Base-by-base conservation (phyloP, 2,113 vertebrate genomes). In the Sprattus sprattus region DNA sequence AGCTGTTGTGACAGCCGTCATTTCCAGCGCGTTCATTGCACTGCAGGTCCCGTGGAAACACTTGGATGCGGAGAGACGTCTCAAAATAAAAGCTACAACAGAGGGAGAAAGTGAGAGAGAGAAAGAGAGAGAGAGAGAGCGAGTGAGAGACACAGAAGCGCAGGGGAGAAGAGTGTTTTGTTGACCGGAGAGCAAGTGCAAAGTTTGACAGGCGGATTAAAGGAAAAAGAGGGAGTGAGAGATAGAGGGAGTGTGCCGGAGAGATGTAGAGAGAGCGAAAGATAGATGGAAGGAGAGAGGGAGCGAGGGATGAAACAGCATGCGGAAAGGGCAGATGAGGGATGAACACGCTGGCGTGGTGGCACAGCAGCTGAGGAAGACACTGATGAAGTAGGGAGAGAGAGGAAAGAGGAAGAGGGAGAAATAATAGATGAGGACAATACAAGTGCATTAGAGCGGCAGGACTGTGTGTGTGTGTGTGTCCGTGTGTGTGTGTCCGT, bases 371-470 rank as follows among this genome's bases (percentile, higher is more conserved):
- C 80, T 18, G 89, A 89, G 85, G 83, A 85, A 90, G 93, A 92
- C 93, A 91, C 92, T 93, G 93, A 94, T 94, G 91, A 91, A 95
- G 94, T 85, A 81, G 89, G 60, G 88, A 54, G 89, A 78, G 71
- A 5, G 11, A 32, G 71, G 71, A 39, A 39, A 86, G 86, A 83
- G 86, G 52, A 83, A 86, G 86, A 85, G 87, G 87, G 90, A 85
- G 89, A 91, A 95, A 94, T 94, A 94, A 95, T 95, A 91, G 91
- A 95, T 94, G 93, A 95, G 92, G 92, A 95, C 94, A 95, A 91
- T 93, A 92, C 87, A 94, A 95, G 90, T 95, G 93, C 94, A 95
- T 95, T 95, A 95, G 92, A 89, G 90, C 86, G 88, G 91, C 89
- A 84, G 85, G 25, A 83, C 86, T 81, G 83, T 67, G 81, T 57